Base-by-base conservation (phyloP, 2,113 vertebrate species). In the Neolamprologus falcicula region DNA sequence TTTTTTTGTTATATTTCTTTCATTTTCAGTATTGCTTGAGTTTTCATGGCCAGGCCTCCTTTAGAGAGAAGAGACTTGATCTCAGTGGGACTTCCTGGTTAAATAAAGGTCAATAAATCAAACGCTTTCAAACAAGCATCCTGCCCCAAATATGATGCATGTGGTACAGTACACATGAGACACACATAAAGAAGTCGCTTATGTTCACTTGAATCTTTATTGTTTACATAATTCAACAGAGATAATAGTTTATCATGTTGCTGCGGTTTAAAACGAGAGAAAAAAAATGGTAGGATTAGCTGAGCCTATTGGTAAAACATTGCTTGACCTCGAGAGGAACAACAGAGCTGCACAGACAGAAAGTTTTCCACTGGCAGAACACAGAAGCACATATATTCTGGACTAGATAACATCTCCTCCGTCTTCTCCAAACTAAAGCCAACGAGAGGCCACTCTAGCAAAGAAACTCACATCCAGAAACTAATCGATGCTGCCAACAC, bases 221-320 rank as follows among this genome's bases (percentile, higher is more conserved):
- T 97, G 94, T 93, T 95, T 94, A 96, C 93, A 93, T 96, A 88
- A 96, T 96, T 96, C 89, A 94, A 96, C 96, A 96, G 90, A 95
- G 87, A 96, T 94, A 93, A 93, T 93, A 96, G 88, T 82, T 93
- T 93, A 89, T 88, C 83, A 89, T 93, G 90, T 94, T 73, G 83
- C 89, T 87, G 57, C 87, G 86, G 84, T 91, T 93, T 88, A 87
- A 93, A 94, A 92, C 71, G 73, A 88, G 88, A 81, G 87, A 59
- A 90, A 80, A 80, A 35, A 80, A 88, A 76, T 59, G 63, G 3
- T 52, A 82, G 42, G 83, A 92, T 86, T 82, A 93, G 89, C 83
- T 89, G 89, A 93, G 82, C 83, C 84, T 92, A 91, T 71, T 86
- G 83, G 73, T 86, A 92, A 84, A 95, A 91, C 91, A 92, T 84